These are phyloP conservation scores for Panagrolaimus sp. DNA, from an alignment of 1,140 invertebrate genomes.

Conservation along the genomic window DNA sequence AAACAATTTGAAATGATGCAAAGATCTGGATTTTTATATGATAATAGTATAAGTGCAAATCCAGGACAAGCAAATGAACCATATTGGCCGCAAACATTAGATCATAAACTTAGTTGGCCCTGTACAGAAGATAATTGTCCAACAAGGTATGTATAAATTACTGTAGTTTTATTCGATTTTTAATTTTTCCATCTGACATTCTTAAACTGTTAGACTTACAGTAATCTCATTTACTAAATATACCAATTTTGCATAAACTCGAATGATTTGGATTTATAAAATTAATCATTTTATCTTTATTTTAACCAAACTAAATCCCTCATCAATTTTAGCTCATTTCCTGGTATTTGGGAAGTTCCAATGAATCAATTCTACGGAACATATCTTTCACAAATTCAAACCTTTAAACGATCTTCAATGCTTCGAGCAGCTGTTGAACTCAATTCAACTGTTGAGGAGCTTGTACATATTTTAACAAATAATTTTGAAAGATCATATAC, in stretches of 20 bases:
- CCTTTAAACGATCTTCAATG: constrained; percentile 26
- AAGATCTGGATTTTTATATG: constrained; percentile 38
- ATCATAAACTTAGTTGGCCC: constrained; percentile 32
- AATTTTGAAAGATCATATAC: constrained; percentile 45
- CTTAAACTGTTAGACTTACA: too few relatives aligned
- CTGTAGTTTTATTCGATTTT: constrained; percentile 32
- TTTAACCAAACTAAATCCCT: too few relatives aligned
- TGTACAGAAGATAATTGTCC: constrained; percentile 42
- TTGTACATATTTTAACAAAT: constrained; percentile 16
- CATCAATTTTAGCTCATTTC: constrained; percentile 28
- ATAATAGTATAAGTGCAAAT: constrained; percentile 30
- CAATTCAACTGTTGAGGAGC: constrained; percentile 23
- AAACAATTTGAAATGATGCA: constrained; percentile 48
- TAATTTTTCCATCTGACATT: too few relatives aligned
- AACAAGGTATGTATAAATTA: not conserved
- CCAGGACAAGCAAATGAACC: constrained; percentile 27
- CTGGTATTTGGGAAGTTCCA: constrained; percentile 33
- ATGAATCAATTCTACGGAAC: constrained; percentile 31
- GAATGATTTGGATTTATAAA: too few relatives aligned
- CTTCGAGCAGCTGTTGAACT: constrained; percentile 27
- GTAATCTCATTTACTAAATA: too few relatives aligned
- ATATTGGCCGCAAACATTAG: constrained; percentile 50
- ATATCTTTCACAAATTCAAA: constrained; percentile 9
- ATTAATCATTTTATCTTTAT: too few relatives aligned
- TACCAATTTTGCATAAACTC: too few relatives aligned